These are phyloP conservation scores for Melanostigma gelatinosum DNA, from an alignment of 2,113 vertebrate genomes.

Conservation along the genomic window DNA sequence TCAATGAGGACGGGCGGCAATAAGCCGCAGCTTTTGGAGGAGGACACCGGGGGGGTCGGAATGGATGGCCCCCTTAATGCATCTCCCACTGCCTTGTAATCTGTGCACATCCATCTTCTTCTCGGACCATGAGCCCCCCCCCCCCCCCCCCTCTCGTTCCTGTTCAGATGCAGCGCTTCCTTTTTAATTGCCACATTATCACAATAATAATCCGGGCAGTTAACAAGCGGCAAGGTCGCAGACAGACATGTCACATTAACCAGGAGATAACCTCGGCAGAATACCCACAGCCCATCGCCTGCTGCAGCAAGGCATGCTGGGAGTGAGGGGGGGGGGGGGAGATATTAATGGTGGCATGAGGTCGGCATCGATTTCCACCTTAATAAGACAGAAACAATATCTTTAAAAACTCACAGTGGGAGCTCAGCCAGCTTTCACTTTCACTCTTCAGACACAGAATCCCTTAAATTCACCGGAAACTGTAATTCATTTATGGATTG, in stretches of 20 bases:
- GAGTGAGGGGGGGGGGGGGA: constrained; percentile 32
- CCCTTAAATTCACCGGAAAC: background rate
- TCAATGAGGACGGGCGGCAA: constrained; percentile 71
- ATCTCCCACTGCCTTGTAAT: constrained; percentile 75
- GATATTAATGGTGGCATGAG: constrained; percentile 62
- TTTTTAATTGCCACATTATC: constrained; percentile 84
- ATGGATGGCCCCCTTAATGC: constrained; percentile 78
- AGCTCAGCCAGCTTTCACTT: background rate
- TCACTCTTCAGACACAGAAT: background rate
- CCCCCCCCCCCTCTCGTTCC: background rate
- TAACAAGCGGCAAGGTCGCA: constrained; percentile 81
- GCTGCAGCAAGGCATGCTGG: constrained; percentile 60
- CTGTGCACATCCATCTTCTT: constrained; percentile 76
- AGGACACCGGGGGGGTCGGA: constrained; percentile 29
- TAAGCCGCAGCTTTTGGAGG: constrained; percentile 48
- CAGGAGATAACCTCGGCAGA: constrained; percentile 80
- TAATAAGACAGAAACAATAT: constrained; percentile 73
- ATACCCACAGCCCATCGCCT: constrained; percentile 18
- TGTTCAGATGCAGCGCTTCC: constrained; percentile 74
- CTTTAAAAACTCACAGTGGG: constrained; percentile 62
- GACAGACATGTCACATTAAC: constrained; percentile 86
- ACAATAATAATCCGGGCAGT: constrained; percentile 83
- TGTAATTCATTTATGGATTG: background rate
- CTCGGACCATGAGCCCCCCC: constrained; percentile 52
- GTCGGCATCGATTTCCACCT: constrained; percentile 72